A percentile compares a stretch with the other conserved stretches of the same genome.
Evolutionary conservation across 2,113 vertebrate genomes (phyloP).

Genomic region (Erythrolamprus reginae): DNA sequence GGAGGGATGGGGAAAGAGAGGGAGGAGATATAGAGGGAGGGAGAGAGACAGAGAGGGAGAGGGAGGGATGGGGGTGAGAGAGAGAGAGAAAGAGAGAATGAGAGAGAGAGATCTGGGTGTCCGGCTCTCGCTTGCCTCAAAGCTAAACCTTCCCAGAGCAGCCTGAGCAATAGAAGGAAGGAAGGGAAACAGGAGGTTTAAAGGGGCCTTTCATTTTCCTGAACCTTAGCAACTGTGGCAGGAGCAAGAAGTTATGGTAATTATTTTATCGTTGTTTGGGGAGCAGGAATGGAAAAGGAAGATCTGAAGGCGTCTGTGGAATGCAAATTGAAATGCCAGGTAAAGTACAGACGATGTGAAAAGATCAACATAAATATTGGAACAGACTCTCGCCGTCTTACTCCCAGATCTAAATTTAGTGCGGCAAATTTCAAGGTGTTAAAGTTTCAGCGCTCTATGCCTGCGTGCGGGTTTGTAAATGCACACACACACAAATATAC

Average conservation of each 20-base stretch:
- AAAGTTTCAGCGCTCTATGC: not conserved
- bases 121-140: not conserved
- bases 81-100: no score
- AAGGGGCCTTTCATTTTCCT: conserved; percentile 18
- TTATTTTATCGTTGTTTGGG: conserved; percentile 10
- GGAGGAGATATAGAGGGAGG: no score
- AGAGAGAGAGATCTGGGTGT: not conserved
- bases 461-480: not conserved
- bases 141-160: conserved; percentile 16
- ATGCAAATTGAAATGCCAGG: conserved; percentile 5
- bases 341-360: not conserved
- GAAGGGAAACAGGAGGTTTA: conserved; percentile 31
- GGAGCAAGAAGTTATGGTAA: conserved; percentile 24
- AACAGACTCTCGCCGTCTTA: not conserved
- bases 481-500: not conserved
- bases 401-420: not conserved
- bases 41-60: no score
- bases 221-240: not conserved
- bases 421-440: not conserved
- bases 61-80: no score
- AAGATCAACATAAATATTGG: conserved; percentile 9
- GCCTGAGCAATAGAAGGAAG: conserved; percentile 15
- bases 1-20: no score
- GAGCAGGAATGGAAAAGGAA: not conserved
- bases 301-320: not conserved